A percentile compares a stretch with the other conserved stretches of the same genome.
These are phyloP conservation scores for Hemaris fuciformis DNA, from an alignment of 2,888 invertebrate species.

Conservation along the genomic window DNA sequence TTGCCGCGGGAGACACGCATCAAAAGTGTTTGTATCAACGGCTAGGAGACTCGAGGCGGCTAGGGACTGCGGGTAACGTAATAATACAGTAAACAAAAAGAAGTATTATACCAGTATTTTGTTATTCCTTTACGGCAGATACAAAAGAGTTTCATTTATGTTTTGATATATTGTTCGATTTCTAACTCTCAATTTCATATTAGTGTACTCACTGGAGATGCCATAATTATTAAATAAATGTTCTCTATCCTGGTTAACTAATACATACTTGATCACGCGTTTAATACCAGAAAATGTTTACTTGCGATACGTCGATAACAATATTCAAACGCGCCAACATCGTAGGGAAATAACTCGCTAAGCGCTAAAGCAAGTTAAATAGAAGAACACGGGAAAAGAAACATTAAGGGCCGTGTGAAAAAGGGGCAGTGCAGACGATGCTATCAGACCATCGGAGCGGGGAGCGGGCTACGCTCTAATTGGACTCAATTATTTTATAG, in stretches of 20 bases:
- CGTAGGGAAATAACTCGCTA: neutral
- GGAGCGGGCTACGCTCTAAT: constrained; percentile 42
- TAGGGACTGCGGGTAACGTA: neutral
- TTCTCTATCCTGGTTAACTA: no score
- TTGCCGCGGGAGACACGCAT: neutral
- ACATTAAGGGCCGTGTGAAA: constrained; percentile 60
- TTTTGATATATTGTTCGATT: no score
- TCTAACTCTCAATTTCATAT: no score
- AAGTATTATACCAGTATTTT: neutral
- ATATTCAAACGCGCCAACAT: neutral
- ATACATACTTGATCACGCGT: no score
- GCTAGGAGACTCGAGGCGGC: neutral
- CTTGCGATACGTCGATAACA: neutral
- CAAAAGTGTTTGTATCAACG: neutral
- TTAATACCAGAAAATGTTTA: neutral
- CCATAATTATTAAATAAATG: no score
- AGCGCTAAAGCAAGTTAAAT: constrained; percentile 7
- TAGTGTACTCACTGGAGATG: no score
- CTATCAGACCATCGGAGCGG: constrained; percentile 52
- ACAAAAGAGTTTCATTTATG: no score
- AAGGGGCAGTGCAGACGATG: constrained; percentile 53
- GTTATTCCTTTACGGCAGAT: neutral
- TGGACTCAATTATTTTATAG: constrained; percentile 46
- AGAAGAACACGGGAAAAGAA: constrained; percentile 37
- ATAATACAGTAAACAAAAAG: neutral